These are phyloP conservation scores for Heliconius hortense DNA, from an alignment of 2,888 invertebrate genomes.

Conservation along the genomic window DNA sequence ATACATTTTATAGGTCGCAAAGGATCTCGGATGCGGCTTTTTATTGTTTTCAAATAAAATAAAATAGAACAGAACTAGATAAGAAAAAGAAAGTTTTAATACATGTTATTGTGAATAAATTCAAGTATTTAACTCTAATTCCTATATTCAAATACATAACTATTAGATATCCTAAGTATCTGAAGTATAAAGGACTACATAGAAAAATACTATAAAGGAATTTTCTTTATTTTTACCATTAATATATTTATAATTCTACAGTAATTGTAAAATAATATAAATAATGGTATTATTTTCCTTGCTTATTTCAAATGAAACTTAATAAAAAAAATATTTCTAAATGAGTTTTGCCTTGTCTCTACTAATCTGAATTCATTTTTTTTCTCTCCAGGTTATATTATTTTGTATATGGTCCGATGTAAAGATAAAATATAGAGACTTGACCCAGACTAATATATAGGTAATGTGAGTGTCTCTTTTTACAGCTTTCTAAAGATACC, in stretches of 20 bases:
- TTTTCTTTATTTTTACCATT: too few relatives aligned
- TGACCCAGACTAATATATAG: neutral
- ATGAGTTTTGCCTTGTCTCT: too few relatives aligned
- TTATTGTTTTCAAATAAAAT: neutral
- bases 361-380: too few relatives aligned
- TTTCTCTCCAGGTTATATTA: neutral
- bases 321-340: too few relatives aligned
- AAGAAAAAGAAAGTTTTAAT: neutral
- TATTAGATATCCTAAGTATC: neutral
- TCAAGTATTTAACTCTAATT: neutral
- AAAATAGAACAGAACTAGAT: too few relatives aligned
- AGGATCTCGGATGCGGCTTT: neutral
- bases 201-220: too few relatives aligned
- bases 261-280: too few relatives aligned
- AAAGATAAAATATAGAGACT: neutral
- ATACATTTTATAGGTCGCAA: conserved; percentile 12
- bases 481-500: neutral
- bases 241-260: too few relatives aligned
- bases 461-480: neutral
- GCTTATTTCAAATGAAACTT: neutral
- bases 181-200: neutral
- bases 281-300: neutral
- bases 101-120: neutral
- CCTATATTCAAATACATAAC: neutral
- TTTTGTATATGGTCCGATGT: neutral